phyloP scores from a whole-genome alignment of 2,888 invertebrate genomes.

The Drosophila pseudotalamancana region DNA sequence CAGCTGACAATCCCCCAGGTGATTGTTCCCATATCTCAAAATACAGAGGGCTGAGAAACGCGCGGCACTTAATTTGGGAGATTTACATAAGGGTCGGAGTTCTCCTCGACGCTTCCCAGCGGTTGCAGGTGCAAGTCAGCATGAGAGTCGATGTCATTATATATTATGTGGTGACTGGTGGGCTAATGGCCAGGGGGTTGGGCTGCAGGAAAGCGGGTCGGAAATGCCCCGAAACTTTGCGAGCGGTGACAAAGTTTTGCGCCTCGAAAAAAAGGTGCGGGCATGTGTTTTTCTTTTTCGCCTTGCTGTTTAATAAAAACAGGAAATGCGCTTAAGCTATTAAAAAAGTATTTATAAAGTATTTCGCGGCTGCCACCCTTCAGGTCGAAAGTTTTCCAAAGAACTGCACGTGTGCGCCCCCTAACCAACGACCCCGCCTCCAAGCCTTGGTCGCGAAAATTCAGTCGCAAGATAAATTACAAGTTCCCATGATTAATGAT shows the following conservation, averaged over 20 bases:
- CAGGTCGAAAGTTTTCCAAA: constrained; percentile 40
- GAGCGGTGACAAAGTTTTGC: constrained; percentile 66
- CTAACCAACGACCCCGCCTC: background rate
- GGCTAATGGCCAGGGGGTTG: background rate
- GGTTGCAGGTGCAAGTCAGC: constrained; percentile 62
- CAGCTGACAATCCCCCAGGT: constrained; percentile 35
- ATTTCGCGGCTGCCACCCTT: constrained; percentile 49
- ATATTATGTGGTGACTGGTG: constrained; percentile 20
- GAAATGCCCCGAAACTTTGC: constrained; percentile 51
- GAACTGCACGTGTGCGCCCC: constrained; percentile 41
- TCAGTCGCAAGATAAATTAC: constrained; percentile 73
- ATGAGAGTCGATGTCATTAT: constrained; percentile 48
- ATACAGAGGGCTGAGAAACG: constrained; percentile 35
- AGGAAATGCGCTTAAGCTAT: constrained; percentile 76
- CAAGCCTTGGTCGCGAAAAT: constrained; percentile 24
- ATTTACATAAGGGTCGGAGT: constrained; percentile 64
- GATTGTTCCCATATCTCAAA: background rate
- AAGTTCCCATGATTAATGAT: constrained; percentile 73
- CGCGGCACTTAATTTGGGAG: constrained; percentile 73
- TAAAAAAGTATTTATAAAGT: constrained; percentile 78
- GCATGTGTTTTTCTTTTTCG: constrained; percentile 55
- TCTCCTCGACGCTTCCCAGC: background rate
- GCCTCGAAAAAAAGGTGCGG: constrained; percentile 45
- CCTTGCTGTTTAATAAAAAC: constrained; percentile 63
- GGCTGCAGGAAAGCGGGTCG: background rate